Evolutionary conservation across 1,140 invertebrate species (phyloP).

Genomic region (Danaus plexippus): DNA sequence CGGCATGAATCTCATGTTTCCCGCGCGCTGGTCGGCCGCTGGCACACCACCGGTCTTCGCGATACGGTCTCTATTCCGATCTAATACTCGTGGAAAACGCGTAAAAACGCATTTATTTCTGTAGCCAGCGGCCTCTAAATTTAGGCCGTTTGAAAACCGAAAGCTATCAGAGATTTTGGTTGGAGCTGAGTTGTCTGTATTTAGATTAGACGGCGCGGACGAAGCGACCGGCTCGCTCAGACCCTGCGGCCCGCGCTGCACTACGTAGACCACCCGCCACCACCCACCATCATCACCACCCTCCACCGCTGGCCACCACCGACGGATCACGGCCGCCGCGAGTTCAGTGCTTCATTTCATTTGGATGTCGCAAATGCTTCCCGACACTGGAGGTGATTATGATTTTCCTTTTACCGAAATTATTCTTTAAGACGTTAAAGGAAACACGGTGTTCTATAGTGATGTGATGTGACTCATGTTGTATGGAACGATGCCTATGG

Average conservation of each 20-base stretch:
- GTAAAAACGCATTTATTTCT: constrained; percentile 69
- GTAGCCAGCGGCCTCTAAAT: constrained; percentile 66
- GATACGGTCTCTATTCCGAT: constrained; percentile 52
- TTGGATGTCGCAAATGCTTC: constrained; percentile 62
- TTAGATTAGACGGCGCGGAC: constrained; percentile 57
- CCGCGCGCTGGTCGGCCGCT: constrained; percentile 23
- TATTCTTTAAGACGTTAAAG: too few relatives aligned
- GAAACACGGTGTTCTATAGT: too few relatives aligned
- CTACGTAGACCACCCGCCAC: constrained; percentile 19
- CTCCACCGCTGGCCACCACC: constrained; percentile 9
- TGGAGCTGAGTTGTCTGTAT: constrained; percentile 60
- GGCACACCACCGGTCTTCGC: constrained; percentile 42
- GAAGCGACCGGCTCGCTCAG: constrained; percentile 31
- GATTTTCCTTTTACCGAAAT: background rate
- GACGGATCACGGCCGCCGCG: constrained; percentile 11
- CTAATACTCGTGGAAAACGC: constrained; percentile 60
- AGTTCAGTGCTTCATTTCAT: constrained; percentile 14
- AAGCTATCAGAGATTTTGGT: constrained; percentile 67
- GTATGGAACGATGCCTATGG: too few relatives aligned
- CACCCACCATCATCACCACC: constrained; percentile 9
- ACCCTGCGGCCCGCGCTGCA: constrained; percentile 25
- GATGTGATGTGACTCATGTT: too few relatives aligned
- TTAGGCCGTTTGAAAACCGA: constrained; percentile 66
- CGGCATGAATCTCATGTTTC: constrained; percentile 63
- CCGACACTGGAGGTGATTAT: constrained; percentile 56